These are phyloP conservation scores for Beaufortia kweichowensis DNA, from an alignment of 2,113 vertebrate genomes.

Conservation along the genomic window DNA sequence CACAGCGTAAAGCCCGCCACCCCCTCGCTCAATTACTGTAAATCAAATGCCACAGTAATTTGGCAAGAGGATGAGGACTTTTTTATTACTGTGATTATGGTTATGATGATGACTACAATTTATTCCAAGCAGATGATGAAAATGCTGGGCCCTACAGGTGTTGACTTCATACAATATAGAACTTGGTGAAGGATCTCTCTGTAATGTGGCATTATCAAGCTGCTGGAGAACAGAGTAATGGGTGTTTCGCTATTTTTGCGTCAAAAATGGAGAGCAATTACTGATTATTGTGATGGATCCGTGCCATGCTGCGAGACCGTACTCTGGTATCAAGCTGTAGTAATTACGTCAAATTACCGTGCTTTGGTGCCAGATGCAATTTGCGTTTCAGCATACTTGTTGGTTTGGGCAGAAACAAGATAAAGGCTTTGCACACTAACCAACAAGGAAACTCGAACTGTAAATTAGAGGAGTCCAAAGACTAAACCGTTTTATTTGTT, in stretches of 20 bases:
- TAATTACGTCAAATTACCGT: slow-evolving; percentile 69
- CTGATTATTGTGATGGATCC: slow-evolving; percentile 70
- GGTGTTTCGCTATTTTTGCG: slow-evolving; percentile 58
- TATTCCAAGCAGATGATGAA: slow-evolving; percentile 77
- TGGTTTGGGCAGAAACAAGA: slow-evolving; percentile 38
- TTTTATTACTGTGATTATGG: slow-evolving; percentile 76
- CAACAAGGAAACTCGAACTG: slow-evolving; percentile 27
- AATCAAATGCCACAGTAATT: slow-evolving; percentile 73
- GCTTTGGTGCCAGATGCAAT: slow-evolving; percentile 70
- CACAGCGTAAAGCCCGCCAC: slow-evolving; percentile 54
- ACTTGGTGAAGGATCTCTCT: slow-evolving; percentile 73
- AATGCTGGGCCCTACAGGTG: slow-evolving; percentile 73
- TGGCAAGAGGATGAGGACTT: slow-evolving; percentile 70
- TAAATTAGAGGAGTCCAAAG: not conserved
- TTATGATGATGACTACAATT: slow-evolving; percentile 76
- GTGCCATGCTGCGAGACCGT: slow-evolving; percentile 58
- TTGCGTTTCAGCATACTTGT: slow-evolving; percentile 34
- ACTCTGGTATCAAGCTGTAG: slow-evolving; percentile 70
- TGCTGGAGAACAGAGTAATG: slow-evolving; percentile 64
- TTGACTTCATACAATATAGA: slow-evolving; percentile 71
- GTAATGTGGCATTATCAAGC: slow-evolving; percentile 65
- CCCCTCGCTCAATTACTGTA: slow-evolving; percentile 61
- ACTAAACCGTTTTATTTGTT: not conserved
- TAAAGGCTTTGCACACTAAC: slow-evolving; percentile 19
- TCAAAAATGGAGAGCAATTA: slow-evolving; percentile 61